Evolutionary conservation across 2,797 vertebrate species (phyloP).

Genomic region (Dicrostonyx torquatus): DNA sequence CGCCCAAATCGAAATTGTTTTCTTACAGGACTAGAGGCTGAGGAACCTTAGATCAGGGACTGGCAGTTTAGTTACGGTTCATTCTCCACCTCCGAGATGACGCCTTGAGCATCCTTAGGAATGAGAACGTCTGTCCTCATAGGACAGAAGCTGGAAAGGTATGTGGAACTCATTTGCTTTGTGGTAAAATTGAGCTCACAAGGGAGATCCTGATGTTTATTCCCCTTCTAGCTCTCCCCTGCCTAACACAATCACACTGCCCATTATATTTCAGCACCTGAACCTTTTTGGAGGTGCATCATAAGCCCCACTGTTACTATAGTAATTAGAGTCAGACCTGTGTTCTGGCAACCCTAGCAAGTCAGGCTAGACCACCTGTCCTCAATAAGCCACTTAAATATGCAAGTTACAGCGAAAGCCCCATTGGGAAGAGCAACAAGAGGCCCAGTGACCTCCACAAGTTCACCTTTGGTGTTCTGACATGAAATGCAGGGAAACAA

Average conservation of each 20-base stretch:
- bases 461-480: neutral
- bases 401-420: neutral
- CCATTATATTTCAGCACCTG: neutral
- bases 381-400: neutral
- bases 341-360: neutral
- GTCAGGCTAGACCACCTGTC: neutral
- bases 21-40: neutral
- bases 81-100: too few species aligned
- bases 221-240: neutral
- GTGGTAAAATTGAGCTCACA: neutral
- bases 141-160: neutral
- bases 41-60: neutral
- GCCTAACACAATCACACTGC: neutral
- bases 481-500: neutral
- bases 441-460: neutral
- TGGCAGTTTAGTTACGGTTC: neutral
- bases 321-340: neutral
- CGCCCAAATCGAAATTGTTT: too few species aligned
- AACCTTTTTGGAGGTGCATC: neutral
- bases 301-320: neutral
- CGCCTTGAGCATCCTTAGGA: neutral
- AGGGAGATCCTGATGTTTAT: neutral
- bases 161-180: neutral
- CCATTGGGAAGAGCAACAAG: neutral
- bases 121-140: neutral